Conservation (phyloP, 2,113 vertebrate genomes). For the Falco punctatus region DNA sequence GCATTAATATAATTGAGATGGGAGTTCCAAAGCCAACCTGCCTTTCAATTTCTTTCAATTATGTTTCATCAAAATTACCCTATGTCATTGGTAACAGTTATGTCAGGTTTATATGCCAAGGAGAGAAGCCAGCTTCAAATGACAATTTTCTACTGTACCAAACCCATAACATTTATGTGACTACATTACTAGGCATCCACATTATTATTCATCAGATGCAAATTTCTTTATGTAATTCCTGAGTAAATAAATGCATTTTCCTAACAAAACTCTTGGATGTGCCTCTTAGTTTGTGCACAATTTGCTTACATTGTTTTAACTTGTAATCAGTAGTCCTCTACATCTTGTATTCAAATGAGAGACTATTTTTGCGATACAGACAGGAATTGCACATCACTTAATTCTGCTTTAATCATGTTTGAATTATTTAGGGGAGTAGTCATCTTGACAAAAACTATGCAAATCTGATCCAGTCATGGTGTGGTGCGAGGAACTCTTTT, state of each 20-base stretch:
- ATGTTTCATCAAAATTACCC: constrained; percentile 5
- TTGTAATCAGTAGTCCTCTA: background rate
- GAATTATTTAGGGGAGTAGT: background rate
- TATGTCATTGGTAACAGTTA: background rate
- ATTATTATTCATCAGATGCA: background rate
- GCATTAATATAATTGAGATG: constrained; percentile 20
- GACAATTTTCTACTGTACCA: background rate
- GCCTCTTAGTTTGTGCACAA: background rate
- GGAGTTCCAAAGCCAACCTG: background rate
- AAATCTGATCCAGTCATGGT: background rate
- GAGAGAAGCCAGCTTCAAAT: background rate
- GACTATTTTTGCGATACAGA: background rate
- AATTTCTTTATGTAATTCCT: background rate
- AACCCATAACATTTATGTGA: background rate
- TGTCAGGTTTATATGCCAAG: background rate
- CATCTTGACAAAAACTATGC: background rate
- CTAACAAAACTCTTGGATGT: background rate
- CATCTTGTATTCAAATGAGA: background rate
- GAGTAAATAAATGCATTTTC: background rate
- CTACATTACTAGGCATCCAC: background rate
- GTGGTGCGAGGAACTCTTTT: background rate
- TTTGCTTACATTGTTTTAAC: background rate
- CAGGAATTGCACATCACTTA: background rate
- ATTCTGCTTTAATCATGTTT: background rate
- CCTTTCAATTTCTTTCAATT: constrained; percentile 33